These are phyloP conservation scores for Gadopsis bispinosus DNA, from an alignment of 2,797 vertebrate species.

Conservation along the genomic window DNA sequence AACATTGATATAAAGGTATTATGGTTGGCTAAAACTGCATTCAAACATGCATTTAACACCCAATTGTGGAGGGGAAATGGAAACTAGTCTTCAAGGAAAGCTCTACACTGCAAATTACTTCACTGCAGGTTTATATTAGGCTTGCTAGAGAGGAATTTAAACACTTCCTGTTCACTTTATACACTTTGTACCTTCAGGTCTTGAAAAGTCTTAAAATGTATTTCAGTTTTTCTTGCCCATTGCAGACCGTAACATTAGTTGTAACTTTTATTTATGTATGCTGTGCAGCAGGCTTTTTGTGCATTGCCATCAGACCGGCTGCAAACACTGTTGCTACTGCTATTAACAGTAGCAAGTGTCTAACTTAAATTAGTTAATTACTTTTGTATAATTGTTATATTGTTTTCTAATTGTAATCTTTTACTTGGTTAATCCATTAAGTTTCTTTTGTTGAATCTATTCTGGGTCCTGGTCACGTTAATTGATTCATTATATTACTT, in stretches of 20 bases:
- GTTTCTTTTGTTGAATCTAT: not conserved
- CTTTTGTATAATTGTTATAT: not conserved
- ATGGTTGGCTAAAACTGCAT: conserved; percentile 9
- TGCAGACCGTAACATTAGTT: not conserved
- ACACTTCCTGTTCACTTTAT: not conserved
- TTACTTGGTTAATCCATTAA: not conserved
- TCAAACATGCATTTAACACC: conserved; percentile 20
- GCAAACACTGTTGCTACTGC: not conserved
- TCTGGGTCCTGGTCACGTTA: not conserved
- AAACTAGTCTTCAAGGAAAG: not conserved
- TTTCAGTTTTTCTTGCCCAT: not conserved
- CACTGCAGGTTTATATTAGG: conserved; percentile 6
- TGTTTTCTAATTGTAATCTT: not conserved
- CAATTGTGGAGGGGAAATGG: conserved; percentile 9
- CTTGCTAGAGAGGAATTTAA: conserved; percentile 4
- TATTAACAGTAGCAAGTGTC: not conserved
- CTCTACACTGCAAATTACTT: not conserved
- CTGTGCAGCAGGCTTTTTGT: not conserved
- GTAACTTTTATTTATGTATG: not conserved
- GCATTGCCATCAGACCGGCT: not conserved
- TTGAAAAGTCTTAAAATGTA: not conserved
- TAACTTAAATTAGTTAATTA: not conserved
- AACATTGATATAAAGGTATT: conserved; percentile 28
- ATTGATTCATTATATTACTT: not conserved
- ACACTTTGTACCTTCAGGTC: not conserved